Base-by-base conservation (phyloP, 53 echinoderm and acorn worm genomes). In the Holothuria leucospilota region DNA sequence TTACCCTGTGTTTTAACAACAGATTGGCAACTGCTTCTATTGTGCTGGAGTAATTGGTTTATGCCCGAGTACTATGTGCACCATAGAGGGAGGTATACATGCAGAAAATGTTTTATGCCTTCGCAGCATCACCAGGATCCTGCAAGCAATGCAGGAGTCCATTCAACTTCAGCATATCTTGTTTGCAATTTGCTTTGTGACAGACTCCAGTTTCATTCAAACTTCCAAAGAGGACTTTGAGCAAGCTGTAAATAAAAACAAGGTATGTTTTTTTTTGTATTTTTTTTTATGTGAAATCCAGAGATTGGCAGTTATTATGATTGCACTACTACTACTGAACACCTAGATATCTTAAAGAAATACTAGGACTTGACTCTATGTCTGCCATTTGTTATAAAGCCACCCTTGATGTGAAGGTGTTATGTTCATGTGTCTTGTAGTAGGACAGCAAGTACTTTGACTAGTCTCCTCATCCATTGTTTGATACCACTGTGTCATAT, bases 31-130 rank as follows among this genome's bases (percentile, higher is more conserved):
- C 64, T 28, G 71, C 2, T 62, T 93, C 24, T 96, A 91, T 73
- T 90, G 91, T 62, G 96, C 96, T 65, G 96, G 96, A 9, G 85
- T 88, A 52, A 80, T 96, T 42, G 82, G 85, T 68, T 78, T 96
- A 5, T 96, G 96, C 72, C 96, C 96, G 6, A 92, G 94, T 77
- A 82, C 84, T 68, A 89, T 94, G 91, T 26, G 49, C 26, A 34
- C 84, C 29, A 89, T 96, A 85, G 94, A 96, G 88, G 96, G 94
- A 34, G 93, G 96, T 83, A 91, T 94, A 41, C 78, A 75, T 71
- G 61, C 91, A 21, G 88, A 96, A 84, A 78, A 81, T 20, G 77
- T 82, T 21, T 85, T 96, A 14, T 93, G 93, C 15, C 74, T 94
- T 59, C 91, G 94, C 16, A 93, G 94, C 67, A 69, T 94, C 24